Percentiles rank a stretch among this genome's conserved stretches.
These are phyloP conservation scores for Odontamblyopus rebecca DNA, from an alignment of 2,797 vertebrate genomes.

Conservation along the genomic window DNA sequence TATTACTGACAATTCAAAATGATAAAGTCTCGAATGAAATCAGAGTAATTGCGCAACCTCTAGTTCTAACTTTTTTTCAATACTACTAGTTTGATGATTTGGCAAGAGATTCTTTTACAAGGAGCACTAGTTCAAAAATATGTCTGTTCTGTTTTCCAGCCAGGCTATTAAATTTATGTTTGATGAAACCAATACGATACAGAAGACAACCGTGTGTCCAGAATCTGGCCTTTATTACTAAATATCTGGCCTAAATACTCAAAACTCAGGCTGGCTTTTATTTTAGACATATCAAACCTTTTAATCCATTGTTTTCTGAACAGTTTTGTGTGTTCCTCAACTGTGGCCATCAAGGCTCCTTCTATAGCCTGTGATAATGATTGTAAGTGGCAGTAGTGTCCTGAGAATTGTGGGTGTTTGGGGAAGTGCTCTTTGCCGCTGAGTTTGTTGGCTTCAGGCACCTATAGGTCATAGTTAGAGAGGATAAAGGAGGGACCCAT, in stretches of 20 bases:
- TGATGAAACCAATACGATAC: conserved; percentile 7
- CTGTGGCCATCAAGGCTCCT: conserved; percentile 4
- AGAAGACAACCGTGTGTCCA: conserved; percentile 8
- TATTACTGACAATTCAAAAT: too few species aligned
- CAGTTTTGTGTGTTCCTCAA: neutral
- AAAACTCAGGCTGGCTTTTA: neutral
- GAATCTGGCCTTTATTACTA: conserved; percentile 14
- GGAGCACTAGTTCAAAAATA: conserved; percentile 1
- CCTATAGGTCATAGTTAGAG: conserved; percentile 45
- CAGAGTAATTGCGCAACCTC: too few species aligned
- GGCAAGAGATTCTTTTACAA: conserved; percentile 5
- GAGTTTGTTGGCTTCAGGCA: conserved; percentile 33
- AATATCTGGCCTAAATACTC: conserved; percentile 13
- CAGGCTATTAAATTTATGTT: conserved; percentile 3
- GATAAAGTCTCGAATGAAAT: too few species aligned
- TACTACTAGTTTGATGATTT: conserved; percentile 6
- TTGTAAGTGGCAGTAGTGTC: conserved; percentile 20
- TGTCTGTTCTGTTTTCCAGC: conserved; percentile 1
- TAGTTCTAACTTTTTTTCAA: neutral
- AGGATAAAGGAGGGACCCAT: conserved; percentile 27
- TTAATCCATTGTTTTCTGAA: neutral
- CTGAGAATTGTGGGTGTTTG: conserved; percentile 2
- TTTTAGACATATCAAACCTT: conserved; percentile 3
- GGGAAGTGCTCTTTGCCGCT: conserved; percentile 22
- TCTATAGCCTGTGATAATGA: conserved; percentile 11